phyloP scores from a whole-genome alignment of 1,140 invertebrate genomes.

The Charaxes varanes region DNA sequence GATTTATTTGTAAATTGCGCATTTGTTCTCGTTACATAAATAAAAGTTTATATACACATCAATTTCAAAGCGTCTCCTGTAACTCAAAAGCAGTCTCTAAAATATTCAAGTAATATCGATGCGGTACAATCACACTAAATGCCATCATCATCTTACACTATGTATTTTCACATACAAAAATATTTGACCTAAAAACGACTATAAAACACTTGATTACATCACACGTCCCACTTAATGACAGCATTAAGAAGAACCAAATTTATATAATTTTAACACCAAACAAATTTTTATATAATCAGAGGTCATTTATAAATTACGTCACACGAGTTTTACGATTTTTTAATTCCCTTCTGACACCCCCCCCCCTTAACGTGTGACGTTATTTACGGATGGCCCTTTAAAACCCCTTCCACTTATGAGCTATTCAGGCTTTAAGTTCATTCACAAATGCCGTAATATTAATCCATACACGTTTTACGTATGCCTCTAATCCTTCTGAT shows the following conservation, averaged over 20 bases:
- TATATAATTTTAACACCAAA: too few species aligned
- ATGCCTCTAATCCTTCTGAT: too few species aligned
- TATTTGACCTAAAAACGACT: constrained; percentile 61
- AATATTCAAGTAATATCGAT: constrained; percentile 41
- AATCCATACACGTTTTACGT: too few species aligned
- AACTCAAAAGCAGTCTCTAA: constrained; percentile 66
- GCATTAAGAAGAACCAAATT: not conserved
- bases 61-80: constrained; percentile 54
- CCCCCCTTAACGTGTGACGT: too few species aligned
- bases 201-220: constrained; percentile 50
- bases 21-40: constrained; percentile 60
- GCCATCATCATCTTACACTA: constrained; percentile 45
- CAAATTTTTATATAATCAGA: too few species aligned
- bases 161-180: constrained; percentile 66
- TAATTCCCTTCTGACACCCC: too few species aligned
- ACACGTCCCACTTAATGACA: constrained; percentile 20
- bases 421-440: too few species aligned
- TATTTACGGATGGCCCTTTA: too few species aligned
- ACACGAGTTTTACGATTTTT: too few species aligned
- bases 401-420: too few species aligned
- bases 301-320: too few species aligned
- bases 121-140: constrained; percentile 53
- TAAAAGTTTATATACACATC: constrained; percentile 62
- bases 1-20: constrained; percentile 57
- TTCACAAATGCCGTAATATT: too few species aligned